Evolutionary conservation across 2,888 invertebrate species (phyloP).

Genomic region (Caenorhabditis sp.): DNA sequence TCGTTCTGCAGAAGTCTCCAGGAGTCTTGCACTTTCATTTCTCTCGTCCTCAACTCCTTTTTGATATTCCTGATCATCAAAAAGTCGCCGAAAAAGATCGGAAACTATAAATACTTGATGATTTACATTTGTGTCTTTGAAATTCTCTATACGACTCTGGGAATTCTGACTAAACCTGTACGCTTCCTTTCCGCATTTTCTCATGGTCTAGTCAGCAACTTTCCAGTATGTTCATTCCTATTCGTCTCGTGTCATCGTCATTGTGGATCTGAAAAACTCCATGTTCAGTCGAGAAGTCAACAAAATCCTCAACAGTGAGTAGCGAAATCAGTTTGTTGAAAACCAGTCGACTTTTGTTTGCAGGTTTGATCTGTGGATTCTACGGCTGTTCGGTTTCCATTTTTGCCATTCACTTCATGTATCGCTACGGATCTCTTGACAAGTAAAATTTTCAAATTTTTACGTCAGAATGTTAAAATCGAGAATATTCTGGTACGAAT

Average conservation of each 20-base stretch:
- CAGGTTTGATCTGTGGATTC: conserved; percentile 47
- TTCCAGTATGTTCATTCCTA: conserved; percentile 48
- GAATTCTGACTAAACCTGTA: conserved; percentile 43
- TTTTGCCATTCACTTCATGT: conserved; percentile 51
- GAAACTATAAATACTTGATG: conserved; percentile 53
- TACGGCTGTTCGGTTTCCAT: conserved; percentile 41
- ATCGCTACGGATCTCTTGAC: conserved; percentile 40
- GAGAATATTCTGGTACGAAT: no score
- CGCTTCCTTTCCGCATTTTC: not conserved
- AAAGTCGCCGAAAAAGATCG: conserved; percentile 49
- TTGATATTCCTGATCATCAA: conserved; percentile 30
- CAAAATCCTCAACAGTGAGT: conserved; percentile 35
- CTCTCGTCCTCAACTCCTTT: conserved; percentile 22
- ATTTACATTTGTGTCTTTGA: conserved; percentile 54
- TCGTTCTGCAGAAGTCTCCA: conserved; percentile 35
- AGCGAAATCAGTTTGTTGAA: no score
- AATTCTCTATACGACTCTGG: conserved; percentile 39
- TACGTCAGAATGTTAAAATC: no score
- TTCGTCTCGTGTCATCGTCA: conserved; percentile 42
- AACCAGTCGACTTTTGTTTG: no score
- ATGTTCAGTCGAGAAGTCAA: conserved; percentile 37
- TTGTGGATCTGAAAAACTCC: conserved; percentile 36
- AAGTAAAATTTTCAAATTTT: not conserved
- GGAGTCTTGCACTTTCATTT: conserved; percentile 33
- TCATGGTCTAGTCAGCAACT: not conserved